A percentile compares a stretch with the other conserved stretches of the same genome.
These are phyloP conservation scores for Cryptocephalus moraei DNA, from an alignment of 2,888 invertebrate genomes.

Conservation along the genomic window DNA sequence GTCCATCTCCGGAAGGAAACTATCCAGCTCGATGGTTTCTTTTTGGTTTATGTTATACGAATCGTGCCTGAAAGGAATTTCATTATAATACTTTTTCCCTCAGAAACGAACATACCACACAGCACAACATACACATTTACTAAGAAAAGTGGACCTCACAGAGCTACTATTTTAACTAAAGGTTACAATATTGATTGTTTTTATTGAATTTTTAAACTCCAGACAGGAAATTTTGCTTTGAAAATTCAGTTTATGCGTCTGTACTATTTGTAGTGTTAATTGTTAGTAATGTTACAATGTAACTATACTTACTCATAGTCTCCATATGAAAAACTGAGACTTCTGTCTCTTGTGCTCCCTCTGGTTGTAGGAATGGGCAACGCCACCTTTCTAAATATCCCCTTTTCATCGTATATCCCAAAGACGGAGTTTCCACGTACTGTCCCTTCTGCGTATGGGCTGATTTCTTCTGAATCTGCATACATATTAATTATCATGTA, in stretches of 20 bases:
- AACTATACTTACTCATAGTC: conserved; percentile 20
- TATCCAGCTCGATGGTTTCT: too few species aligned
- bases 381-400: conserved; percentile 17
- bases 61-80: conserved; percentile 5
- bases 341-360: conserved; percentile 17
- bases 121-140: too few species aligned
- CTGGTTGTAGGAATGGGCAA: conserved; percentile 10
- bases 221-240: too few species aligned
- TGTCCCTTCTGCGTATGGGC: conserved; percentile 17
- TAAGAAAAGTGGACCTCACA: too few species aligned
- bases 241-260: too few species aligned
- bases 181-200: too few species aligned
- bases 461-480: conserved; percentile 12
- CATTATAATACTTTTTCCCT: background rate
- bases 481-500: background rate
- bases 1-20: too few species aligned
- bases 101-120: too few species aligned
- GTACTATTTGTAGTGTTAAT: too few species aligned
- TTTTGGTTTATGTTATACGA: conserved; percentile 8
- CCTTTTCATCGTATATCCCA: conserved; percentile 21
- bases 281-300: too few species aligned
- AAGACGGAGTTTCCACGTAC: conserved; percentile 17
- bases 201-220: too few species aligned
- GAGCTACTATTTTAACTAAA: too few species aligned
- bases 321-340: conserved; percentile 26